phyloP scores from a whole-genome alignment of 2,113 vertebrate genomes.

The Tympanuchus pallidicinctus region DNA sequence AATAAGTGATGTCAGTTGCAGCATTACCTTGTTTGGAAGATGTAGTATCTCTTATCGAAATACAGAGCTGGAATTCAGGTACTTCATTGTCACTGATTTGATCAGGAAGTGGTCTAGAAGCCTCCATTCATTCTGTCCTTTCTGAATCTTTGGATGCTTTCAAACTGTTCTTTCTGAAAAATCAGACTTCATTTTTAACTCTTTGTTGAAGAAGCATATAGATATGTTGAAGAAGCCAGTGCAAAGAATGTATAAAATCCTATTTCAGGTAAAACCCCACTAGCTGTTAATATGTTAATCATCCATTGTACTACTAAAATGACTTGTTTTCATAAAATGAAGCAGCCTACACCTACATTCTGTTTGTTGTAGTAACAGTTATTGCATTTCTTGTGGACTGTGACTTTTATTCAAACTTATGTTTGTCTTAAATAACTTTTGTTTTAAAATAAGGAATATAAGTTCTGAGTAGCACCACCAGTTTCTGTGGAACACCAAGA shows the following conservation, averaged over 20 bases:
- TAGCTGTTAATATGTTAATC: background rate
- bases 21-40: background rate
- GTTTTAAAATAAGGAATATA: background rate
- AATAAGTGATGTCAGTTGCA: background rate
- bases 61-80: background rate
- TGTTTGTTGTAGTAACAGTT: background rate
- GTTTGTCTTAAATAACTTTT: background rate
- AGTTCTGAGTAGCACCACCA: background rate
- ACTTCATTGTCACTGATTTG: background rate
- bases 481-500: background rate
- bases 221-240: background rate
- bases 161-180: background rate
- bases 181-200: background rate
- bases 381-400: background rate
- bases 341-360: background rate
- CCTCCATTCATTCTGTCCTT: accelerated
- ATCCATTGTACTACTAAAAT: background rate
- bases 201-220: background rate
- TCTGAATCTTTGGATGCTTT: background rate
- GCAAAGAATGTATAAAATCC: background rate
- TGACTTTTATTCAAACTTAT: background rate
- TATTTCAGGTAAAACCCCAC: background rate
- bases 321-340: background rate
- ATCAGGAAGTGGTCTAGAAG: background rate
- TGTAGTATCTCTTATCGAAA: background rate